Evolutionary conservation across 2,888 invertebrate genomes (phyloP).

Genomic region (Xanthia togata): DNA sequence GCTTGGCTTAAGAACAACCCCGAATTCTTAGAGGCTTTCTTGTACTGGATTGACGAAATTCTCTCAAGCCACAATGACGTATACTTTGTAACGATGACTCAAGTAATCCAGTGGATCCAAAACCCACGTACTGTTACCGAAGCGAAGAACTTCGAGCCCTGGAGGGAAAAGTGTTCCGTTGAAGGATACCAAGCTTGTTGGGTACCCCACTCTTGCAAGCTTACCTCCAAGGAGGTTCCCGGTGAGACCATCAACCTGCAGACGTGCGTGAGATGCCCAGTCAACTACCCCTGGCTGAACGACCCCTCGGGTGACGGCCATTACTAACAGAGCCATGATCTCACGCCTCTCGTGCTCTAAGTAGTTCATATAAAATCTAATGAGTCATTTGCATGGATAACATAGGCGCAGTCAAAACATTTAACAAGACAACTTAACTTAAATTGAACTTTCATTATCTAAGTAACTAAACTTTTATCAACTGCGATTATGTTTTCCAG

Average conservation of each 20-base stretch:
- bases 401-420: slow-evolving; percentile 77
- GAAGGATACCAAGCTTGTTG: slow-evolving; percentile 95
- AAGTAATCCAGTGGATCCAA: slow-evolving; percentile 98
- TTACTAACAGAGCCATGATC: slow-evolving; percentile 92
- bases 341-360: slow-evolving; percentile 85
- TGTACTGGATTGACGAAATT: slow-evolving; percentile 98
- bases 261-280: slow-evolving; percentile 97
- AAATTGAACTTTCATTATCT: slow-evolving; percentile 41
- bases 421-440: slow-evolving; percentile 56
- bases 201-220: slow-evolving; percentile 97
- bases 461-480: slow-evolving; percentile 50
- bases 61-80: slow-evolving; percentile 96
- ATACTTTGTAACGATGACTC: slow-evolving; percentile 98
- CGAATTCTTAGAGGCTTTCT: slow-evolving; percentile 97
- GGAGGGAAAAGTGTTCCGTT: slow-evolving; percentile 98
- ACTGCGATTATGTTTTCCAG: slow-evolving; percentile 85
- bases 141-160: slow-evolving; percentile 97
- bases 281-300: slow-evolving; percentile 98
- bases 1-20: slow-evolving; percentile 98
- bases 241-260: slow-evolving; percentile 98
- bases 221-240: slow-evolving; percentile 97
- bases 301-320: slow-evolving; percentile 97
- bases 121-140: slow-evolving; percentile 96
- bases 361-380: slow-evolving; percentile 85
- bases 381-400: slow-evolving; percentile 81